These are phyloP conservation scores for Epinephelus moara DNA, from an alignment of 2,113 vertebrate genomes.

Conservation along the genomic window DNA sequence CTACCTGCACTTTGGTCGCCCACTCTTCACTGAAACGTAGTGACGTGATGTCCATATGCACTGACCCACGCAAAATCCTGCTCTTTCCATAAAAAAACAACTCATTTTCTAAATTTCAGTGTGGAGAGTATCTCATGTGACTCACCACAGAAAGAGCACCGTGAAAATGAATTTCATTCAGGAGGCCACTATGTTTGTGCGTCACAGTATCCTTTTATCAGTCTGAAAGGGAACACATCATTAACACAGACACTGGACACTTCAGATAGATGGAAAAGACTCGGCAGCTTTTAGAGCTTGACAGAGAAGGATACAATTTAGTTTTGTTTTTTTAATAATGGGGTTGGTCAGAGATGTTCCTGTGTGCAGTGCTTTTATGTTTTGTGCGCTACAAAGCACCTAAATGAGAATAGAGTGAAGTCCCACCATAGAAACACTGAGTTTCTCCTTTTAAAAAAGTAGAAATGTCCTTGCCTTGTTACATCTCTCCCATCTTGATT, in stretches of 20 bases:
- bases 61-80: too few species aligned
- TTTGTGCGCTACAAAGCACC: neutral
- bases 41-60: neutral
- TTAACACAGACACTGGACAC: constrained; percentile 8
- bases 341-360: constrained; percentile 6
- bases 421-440: neutral
- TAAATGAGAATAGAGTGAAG: neutral
- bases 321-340: constrained; percentile 21
- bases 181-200: neutral
- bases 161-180: constrained; percentile 4
- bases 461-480: neutral
- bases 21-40: neutral
- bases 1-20: constrained; percentile 21
- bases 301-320: neutral
- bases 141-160: neutral
- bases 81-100: neutral
- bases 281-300: neutral
- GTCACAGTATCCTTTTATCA: constrained; percentile 9
- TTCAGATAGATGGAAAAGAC: constrained; percentile 4
- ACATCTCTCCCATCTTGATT: neutral
- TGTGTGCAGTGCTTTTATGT: constrained; percentile 8
- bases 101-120: neutral
- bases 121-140: neutral
- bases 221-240: neutral
- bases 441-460: neutral